phyloP scores from a whole-genome alignment of 2,797 vertebrate genomes.

The Pelochelys cantorii region DNA sequence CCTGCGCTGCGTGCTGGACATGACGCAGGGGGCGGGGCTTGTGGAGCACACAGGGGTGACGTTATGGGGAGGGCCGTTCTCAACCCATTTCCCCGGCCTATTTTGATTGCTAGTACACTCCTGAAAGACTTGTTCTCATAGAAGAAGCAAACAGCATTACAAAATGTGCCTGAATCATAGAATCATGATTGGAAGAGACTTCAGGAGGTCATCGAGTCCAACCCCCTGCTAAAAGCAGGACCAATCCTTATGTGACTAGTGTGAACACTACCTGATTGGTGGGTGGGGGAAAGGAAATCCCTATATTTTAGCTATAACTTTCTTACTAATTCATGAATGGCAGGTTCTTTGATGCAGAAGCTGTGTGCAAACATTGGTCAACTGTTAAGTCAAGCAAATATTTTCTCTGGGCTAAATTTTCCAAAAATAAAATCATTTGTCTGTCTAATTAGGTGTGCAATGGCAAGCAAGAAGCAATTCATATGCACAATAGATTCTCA shows the following conservation, averaged over 20 bases:
- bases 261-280: too few species aligned
- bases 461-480: slow-evolving; percentile 37
- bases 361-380: slow-evolving; percentile 16
- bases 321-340: neutral
- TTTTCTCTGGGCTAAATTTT: slow-evolving; percentile 38
- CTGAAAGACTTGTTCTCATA: neutral
- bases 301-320: neutral
- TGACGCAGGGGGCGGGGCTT: too few species aligned
- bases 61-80: too few species aligned
- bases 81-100: too few species aligned
- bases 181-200: too few species aligned
- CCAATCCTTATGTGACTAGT: neutral
- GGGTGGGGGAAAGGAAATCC: neutral
- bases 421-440: slow-evolving; percentile 33
- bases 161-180: neutral
- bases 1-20: too few species aligned
- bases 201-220: too few species aligned
- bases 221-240: neutral
- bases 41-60: too few species aligned
- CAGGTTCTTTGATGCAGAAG: neutral
- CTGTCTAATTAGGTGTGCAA: slow-evolving; percentile 36
- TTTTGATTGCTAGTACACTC: too few species aligned
- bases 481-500: slow-evolving; percentile 32
- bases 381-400: slow-evolving; percentile 22
- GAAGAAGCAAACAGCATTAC: neutral